Base-by-base conservation (phyloP, 2,888 invertebrate species). In the Metopia argyrocephala region DNA sequence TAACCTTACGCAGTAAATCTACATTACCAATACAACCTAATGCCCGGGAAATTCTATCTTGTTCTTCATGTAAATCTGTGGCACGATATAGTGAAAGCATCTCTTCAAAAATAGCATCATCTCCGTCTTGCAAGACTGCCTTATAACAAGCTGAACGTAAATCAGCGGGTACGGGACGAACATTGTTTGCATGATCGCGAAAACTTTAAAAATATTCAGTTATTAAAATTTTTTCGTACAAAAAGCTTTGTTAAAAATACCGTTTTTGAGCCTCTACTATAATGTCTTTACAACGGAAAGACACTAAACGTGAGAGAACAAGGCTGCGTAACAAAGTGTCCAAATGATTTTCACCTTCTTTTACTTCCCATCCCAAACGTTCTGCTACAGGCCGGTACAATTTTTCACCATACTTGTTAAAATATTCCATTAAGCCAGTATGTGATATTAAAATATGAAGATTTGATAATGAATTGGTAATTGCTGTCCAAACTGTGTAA, bases 401-500 rank as follows among this genome's bases (percentile, higher is more conserved):
- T 68, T 93, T 92, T 54, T 94, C 92, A 15, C 95, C 95, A 87
- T 95, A 98, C 83, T 92, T 92, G 88, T 95, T 94, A 85, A 96
- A 95, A 2, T 93, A 92, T 21, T 94, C 93, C 86, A 94, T 93
- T 80, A 93, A 93, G 20, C 95, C 94, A 0, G 96, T 95, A 89
- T 97, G 95, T 3, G 96, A 95, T 79, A 97, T 91, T 28, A 98
- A 91, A 57, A 93, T 93, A 75, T 93, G 93, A 68, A 98, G 91
- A 87, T 94, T 95, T n/a, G 93, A 92, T 70, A 98, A 91, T 85
- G 95, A 95, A 88, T 94, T 95, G 52, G 93, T 93, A 83, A 97
- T 94, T 0, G 95, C 94, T 6, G 94, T 95, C 98, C 98, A 98
- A 0, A 98, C 98, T 0, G 97, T 97, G 91, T 95, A 98, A 90